A percentile compares a stretch with the other conserved stretches of the same genome.
Evolutionary conservation across 2,797 vertebrate genomes (phyloP).

Genomic region (Semaprochilodus insignis): DNA sequence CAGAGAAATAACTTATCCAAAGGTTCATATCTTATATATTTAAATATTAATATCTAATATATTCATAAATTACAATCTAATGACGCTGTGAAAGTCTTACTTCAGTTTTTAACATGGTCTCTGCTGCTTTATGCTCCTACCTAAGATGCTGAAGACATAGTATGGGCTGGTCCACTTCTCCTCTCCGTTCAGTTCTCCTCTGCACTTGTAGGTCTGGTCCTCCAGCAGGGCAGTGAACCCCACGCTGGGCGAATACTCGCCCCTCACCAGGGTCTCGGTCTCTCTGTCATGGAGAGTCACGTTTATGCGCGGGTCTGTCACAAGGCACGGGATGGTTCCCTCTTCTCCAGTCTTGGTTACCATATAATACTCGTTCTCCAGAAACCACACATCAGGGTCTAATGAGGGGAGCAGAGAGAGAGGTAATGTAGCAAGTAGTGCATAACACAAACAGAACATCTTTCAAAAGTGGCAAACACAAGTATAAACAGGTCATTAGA

Average conservation of each 20-base stretch:
- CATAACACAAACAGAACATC: too few species aligned
- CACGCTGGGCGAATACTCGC: constrained; percentile 82
- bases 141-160: constrained; percentile 84
- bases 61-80: too few species aligned
- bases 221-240: constrained; percentile 88
- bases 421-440: not conserved
- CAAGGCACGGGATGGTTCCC: constrained; percentile 87
- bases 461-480: too few species aligned
- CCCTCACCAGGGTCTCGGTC: constrained; percentile 72
- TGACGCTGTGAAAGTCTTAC: not conserved
- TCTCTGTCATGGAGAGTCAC: constrained; percentile 88
- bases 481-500: too few species aligned
- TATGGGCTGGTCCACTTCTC: constrained; percentile 84
- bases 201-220: constrained; percentile 89
- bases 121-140: constrained; percentile 70
- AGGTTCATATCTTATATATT: too few species aligned
- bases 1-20: too few species aligned
- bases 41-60: too few species aligned
- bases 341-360: constrained; percentile 84
- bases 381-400: constrained; percentile 89
- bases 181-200: constrained; percentile 80
- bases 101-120: not conserved
- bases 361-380: constrained; percentile 80
- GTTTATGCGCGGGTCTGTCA: constrained; percentile 86
- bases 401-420: not conserved